A percentile compares a stretch with the other conserved stretches of the same genome.
Conservation (phyloP, 2,888 invertebrate species). For the Serripes groenlandicus region DNA sequence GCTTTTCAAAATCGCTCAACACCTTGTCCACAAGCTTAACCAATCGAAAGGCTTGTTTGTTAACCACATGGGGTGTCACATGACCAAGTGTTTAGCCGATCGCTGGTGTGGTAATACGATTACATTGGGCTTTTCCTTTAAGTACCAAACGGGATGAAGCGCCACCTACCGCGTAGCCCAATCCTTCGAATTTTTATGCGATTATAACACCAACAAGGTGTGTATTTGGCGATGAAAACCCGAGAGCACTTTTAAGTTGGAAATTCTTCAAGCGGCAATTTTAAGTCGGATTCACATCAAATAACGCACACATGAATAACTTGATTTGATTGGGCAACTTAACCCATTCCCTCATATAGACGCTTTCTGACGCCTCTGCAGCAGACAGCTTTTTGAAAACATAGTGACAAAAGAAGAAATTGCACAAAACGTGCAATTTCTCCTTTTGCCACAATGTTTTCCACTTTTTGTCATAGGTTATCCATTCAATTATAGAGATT, state of each 20-base stretch:
- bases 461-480: no score
- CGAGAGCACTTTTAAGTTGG: background rate
- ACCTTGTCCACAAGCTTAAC: background rate
- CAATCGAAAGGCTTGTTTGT: conserved; percentile 7
- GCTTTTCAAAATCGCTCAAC: conserved; percentile 7
- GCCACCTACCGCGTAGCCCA: conserved; percentile 11
- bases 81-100: conserved; percentile 19
- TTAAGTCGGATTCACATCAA: background rate
- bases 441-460: no score
- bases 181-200: conserved; percentile 26
- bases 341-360: no score
- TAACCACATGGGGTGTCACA: conserved; percentile 4
- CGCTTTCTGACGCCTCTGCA: no score
- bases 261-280: background rate
- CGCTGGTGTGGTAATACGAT: conserved; percentile 24
- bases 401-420: no score
- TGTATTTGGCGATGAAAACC: conserved; percentile 32
- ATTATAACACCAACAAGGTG: conserved; percentile 41
- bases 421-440: no score
- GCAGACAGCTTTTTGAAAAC: no score
- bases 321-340: no score
- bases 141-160: conserved; percentile 15
- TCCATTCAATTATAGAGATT: no score
- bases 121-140: conserved; percentile 4
- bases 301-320: no score